Evolutionary conservation across 2,797 vertebrate species (phyloP).

Genomic region (Tolypeutes matacus): DNA sequence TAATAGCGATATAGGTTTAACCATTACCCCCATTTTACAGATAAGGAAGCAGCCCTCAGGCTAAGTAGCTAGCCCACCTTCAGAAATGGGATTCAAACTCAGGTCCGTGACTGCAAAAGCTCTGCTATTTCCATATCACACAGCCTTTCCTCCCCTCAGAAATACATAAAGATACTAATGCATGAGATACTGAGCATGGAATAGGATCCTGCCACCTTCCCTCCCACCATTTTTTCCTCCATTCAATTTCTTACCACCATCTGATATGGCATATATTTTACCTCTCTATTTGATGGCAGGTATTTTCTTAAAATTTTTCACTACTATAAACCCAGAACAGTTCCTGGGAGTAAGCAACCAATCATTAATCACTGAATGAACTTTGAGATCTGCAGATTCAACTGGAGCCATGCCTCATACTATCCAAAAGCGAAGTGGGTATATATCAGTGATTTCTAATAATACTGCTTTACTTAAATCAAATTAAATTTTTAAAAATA

Average conservation of each 20-base stretch:
- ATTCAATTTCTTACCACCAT: neutral
- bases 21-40: conserved; percentile 11
- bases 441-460: conserved; percentile 6
- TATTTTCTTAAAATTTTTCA: neutral
- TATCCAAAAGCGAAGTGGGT: neutral
- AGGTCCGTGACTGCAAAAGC: neutral
- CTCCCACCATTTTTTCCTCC: conserved; percentile 30
- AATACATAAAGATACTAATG: conserved; percentile 1
- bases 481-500: neutral
- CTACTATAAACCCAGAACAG: neutral
- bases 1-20: conserved; percentile 28
- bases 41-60: neutral
- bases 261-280: conserved; percentile 31
- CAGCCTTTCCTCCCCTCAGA: neutral
- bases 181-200: neutral
- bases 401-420: neutral
- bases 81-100: conserved; percentile 2
- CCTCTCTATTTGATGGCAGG: neutral
- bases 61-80: conserved; percentile 23
- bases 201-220: neutral
- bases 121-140: neutral
- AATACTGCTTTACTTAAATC: conserved; percentile 1
- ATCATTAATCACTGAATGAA: neutral
- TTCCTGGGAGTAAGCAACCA: neutral
- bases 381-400: neutral